phyloP scores from a whole-genome alignment of 2,888 invertebrate genomes.

The Oligia latruncula region DNA sequence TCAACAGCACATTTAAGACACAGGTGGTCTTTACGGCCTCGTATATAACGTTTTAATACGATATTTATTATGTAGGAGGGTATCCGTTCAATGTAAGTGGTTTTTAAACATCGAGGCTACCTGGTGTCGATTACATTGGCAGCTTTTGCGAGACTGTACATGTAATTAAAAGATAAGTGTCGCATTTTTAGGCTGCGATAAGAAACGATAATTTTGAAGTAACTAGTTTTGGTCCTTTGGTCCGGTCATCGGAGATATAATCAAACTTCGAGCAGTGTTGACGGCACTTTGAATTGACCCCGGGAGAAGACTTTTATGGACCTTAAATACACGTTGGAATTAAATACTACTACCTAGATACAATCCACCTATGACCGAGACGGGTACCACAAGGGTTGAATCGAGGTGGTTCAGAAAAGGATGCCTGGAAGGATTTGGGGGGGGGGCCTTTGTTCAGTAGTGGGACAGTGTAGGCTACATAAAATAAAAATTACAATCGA shows the following conservation, averaged over 20 bases:
- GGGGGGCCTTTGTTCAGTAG: not conserved
- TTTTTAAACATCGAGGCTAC: conserved; percentile 46
- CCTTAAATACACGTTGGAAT: not conserved
- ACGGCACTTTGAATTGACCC: not conserved
- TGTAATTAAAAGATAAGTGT: conserved; percentile 40
- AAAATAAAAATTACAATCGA: not conserved
- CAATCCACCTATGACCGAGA: not conserved
- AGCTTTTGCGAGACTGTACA: conserved; percentile 15
- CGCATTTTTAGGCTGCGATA: conserved; percentile 18
- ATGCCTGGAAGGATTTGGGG: not conserved
- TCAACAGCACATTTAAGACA: conserved; percentile 58
- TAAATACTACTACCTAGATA: not conserved
- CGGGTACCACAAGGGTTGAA: not conserved
- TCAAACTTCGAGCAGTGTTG: not conserved
- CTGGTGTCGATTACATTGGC: conserved; percentile 44
- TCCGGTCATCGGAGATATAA: not conserved
- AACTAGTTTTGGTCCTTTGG: conserved; percentile 18
- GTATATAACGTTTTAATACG: conserved; percentile 59
- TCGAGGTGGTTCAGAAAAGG: not conserved
- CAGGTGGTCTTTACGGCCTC: conserved; percentile 55
- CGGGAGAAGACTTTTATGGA: not conserved
- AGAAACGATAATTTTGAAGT: not conserved
- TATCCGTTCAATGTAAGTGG: conserved; percentile 45
- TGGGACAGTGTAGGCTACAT: not conserved
- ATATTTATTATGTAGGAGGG: conserved; percentile 51